Percentiles rank a stretch among this genome's conserved stretches.
Evolutionary conservation across 2,888 invertebrate genomes (phyloP).

Genomic region (Coelopa pilipes): DNA sequence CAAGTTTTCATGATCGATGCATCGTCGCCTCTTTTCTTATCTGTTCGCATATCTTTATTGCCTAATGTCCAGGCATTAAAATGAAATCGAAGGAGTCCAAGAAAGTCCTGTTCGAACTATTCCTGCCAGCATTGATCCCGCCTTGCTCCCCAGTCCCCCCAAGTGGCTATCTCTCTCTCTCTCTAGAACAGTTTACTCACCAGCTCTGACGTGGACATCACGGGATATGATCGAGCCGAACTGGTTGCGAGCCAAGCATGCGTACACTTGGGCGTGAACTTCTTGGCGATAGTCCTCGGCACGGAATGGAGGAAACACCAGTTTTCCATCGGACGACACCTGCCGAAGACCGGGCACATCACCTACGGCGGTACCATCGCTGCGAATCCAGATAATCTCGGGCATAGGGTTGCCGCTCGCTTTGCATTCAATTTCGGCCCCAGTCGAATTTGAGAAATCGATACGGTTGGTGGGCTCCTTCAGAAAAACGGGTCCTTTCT

Average conservation of each 20-base stretch:
- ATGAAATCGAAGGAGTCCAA: background rate
- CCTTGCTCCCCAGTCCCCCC: conserved; percentile 38
- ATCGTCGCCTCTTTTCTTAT: no score
- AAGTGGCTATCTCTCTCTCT: conserved; percentile 13
- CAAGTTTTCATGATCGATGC: no score
- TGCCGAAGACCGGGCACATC: conserved; percentile 89
- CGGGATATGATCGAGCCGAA: conserved; percentile 91
- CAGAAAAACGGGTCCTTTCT: conserved; percentile 90
- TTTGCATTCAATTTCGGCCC: conserved; percentile 91
- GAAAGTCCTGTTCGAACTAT: background rate
- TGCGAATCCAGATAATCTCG: conserved; percentile 92
- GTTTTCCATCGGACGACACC: conserved; percentile 89
- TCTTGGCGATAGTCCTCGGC: conserved; percentile 93
- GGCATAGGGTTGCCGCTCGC: conserved; percentile 91
- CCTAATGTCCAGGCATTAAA: no score
- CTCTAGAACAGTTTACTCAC: conserved; percentile 70
- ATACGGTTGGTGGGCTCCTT: conserved; percentile 91
- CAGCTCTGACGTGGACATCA: conserved; percentile 94
- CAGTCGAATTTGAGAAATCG: conserved; percentile 94
- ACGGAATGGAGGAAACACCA: conserved; percentile 94
- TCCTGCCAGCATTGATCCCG: background rate
- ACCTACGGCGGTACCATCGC: conserved; percentile 90
- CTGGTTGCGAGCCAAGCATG: conserved; percentile 88
- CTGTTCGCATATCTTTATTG: no score
- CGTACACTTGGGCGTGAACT: conserved; percentile 93